Percentiles rank a stretch among this genome's conserved stretches.
Evolutionary conservation across 2,113 vertebrate genomes (phyloP).

Genomic region (Psittacula cyanocephala): DNA sequence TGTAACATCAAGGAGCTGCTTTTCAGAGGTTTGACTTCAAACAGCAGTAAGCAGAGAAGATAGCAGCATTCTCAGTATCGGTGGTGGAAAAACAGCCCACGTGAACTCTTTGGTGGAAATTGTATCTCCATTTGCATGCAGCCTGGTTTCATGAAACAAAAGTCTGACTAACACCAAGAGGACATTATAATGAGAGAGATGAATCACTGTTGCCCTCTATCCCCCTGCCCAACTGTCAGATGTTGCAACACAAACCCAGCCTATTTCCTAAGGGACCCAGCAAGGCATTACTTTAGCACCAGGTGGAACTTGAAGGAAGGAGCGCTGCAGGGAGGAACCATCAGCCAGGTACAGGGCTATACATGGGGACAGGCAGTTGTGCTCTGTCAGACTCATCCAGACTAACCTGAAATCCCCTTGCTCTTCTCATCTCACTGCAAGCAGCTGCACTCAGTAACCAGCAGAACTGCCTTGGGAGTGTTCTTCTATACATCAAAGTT

Average conservation of each 20-base stretch:
- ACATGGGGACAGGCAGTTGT: accelerated
- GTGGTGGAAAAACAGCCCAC: background rate
- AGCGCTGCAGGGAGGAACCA: background rate
- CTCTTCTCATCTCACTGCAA: background rate
- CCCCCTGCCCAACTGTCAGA: background rate
- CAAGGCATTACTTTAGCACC: background rate
- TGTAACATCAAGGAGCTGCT: background rate
- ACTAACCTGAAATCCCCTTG: background rate
- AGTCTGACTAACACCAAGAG: background rate
- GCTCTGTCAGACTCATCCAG: background rate
- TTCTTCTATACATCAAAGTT: background rate
- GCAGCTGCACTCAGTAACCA: background rate
- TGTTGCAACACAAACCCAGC: background rate
- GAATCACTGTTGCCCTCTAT: background rate
- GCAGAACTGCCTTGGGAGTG: background rate
- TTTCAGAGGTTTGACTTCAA: background rate
- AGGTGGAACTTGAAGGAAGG: background rate
- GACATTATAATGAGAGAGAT: background rate
- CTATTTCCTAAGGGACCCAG: background rate
- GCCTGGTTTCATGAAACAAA: background rate
- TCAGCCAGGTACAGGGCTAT: background rate
- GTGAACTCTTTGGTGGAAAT: background rate
- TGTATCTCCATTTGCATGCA: background rate
- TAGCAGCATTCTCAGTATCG: background rate
- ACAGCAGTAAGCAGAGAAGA: background rate